These are phyloP conservation scores for Limnephilus lunatus DNA, from an alignment of 2,888 invertebrate genomes.

Conservation along the genomic window DNA sequence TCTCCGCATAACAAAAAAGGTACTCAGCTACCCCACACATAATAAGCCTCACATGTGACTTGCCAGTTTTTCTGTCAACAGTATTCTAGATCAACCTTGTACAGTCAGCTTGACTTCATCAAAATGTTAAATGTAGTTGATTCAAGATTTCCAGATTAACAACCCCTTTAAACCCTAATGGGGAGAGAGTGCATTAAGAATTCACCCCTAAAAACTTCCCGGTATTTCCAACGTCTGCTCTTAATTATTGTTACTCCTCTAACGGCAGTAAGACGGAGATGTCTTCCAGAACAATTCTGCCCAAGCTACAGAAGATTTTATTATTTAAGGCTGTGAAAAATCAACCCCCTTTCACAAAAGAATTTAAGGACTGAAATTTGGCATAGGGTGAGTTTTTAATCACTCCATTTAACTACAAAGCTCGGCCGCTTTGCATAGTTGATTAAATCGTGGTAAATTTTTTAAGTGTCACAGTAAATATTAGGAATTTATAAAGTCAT, in stretches of 20 bases:
- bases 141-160: not conserved
- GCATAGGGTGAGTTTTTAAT: slow-evolving; percentile 25
- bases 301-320: not conserved
- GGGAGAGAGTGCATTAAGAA: slow-evolving; percentile 12
- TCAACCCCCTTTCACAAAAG: not conserved
- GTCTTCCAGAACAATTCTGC: not conserved
- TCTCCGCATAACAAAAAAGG: too few relatives aligned
- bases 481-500: not conserved
- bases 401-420: slow-evolving; percentile 31
- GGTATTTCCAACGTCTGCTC: slow-evolving; percentile 32
- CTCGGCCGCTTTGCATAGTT: not conserved
- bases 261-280: slow-evolving; percentile 16
- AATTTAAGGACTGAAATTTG: not conserved
- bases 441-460: slow-evolving; percentile 10
- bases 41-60: not conserved
- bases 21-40: too few relatives aligned
- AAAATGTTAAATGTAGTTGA: not conserved
- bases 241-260: slow-evolving; percentile 32
- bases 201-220: not conserved
- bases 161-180: not conserved
- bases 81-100: not conserved
- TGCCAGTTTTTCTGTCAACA: not conserved
- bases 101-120: not conserved
- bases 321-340: slow-evolving; percentile 26
- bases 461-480: not conserved